These are phyloP conservation scores for Antechinus flavipes DNA, from an alignment of 2,113 vertebrate species.

Conservation along the genomic window DNA sequence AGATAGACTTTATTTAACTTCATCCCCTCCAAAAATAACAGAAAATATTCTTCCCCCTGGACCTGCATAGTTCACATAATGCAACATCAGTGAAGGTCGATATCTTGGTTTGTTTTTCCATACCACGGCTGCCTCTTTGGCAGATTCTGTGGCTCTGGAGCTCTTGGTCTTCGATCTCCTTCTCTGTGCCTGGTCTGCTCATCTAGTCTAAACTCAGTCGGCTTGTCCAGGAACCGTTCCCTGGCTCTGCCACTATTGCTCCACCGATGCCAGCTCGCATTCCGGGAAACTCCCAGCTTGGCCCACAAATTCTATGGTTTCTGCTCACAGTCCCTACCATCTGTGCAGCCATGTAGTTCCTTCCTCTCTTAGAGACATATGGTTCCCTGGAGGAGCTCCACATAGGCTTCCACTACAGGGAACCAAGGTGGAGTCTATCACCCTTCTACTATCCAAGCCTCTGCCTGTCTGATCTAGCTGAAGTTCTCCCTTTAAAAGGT, in stretches of 20 bases:
- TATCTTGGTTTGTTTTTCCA: neutral
- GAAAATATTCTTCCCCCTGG: neutral
- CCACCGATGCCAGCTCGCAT: neutral
- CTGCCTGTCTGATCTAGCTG: neutral
- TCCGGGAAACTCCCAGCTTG: neutral
- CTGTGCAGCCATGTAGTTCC: neutral
- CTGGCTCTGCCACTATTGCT: neutral
- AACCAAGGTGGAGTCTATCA: neutral
- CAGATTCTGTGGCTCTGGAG: neutral
- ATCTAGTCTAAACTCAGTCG: neutral
- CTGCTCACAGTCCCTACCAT: neutral
- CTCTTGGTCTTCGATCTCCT: neutral
- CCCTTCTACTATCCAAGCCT: neutral
- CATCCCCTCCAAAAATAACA: neutral
- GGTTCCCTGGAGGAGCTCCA: neutral
- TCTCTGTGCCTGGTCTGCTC: neutral
- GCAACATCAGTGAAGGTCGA: neutral
- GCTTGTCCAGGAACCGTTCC: neutral
- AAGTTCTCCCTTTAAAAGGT: neutral
- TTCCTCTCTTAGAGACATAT: neutral
- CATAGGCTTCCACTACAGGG: neutral
- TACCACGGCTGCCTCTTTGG: neutral
- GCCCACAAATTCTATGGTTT: neutral
- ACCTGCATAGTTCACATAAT: neutral
- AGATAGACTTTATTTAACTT: neutral